Evolutionary conservation across 2,797 vertebrate genomes (phyloP).

Genomic region (Cyprinella venusta): DNA sequence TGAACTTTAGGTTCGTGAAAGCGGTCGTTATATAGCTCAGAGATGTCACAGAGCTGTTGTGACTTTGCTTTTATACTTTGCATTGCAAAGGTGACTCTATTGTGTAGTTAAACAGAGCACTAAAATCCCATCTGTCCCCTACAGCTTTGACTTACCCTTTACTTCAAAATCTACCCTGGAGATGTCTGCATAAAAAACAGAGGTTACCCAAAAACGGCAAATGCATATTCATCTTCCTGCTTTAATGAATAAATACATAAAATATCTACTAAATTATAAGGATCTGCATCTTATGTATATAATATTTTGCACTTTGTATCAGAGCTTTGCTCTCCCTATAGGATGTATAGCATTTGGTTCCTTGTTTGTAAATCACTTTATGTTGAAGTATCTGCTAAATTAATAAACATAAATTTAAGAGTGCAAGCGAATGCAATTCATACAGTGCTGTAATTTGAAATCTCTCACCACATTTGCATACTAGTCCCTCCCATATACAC

Average conservation of each 20-base stretch:
- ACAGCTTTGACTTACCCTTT: constrained; percentile 21
- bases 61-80: constrained; percentile 11
- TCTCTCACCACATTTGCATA: background rate
- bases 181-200: constrained; percentile 28
- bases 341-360: background rate
- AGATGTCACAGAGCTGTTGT: constrained; percentile 10
- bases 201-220: constrained; percentile 24
- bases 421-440: background rate
- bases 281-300: background rate
- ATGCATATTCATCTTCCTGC: constrained; percentile 30
- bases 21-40: background rate
- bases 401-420: background rate
- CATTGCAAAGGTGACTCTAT: constrained; percentile 24
- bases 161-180: constrained; percentile 25
- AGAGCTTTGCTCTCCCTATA: background rate
- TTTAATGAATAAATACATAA: constrained; percentile 22
- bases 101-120: constrained; percentile 21
- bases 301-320: background rate
- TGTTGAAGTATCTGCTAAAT: constrained; percentile 2
- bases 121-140: constrained; percentile 19
- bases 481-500: background rate
- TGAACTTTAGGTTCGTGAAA: background rate
- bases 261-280: background rate
- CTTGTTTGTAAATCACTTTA: constrained; percentile 16
- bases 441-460: background rate